Base-by-base conservation (phyloP, 2,113 vertebrate genomes). In the Mus pahari region DNA sequence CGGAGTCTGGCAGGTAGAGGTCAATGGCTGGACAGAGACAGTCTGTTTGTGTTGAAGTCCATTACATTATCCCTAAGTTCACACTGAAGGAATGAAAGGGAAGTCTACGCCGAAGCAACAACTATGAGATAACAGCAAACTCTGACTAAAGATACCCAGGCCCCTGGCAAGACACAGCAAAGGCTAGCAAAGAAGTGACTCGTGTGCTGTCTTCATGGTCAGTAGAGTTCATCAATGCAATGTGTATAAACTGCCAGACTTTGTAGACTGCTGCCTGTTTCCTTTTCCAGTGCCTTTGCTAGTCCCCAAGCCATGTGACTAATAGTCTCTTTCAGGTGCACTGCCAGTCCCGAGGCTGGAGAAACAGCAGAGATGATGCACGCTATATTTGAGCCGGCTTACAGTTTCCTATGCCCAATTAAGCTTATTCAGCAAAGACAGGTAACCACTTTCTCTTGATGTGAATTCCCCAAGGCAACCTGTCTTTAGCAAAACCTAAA, bases 401-500 rank as follows among this genome's bases (percentile, higher is more conserved):
- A 58, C 17, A 45, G 28, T 66, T 84, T 87, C 0, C 36, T 33
- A 28, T 0, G 48, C 17, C 36, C 92, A 93, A 58, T 50, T 73
- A 86, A 89, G 42, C 62, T 78, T 74, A 45, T 26, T 87, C 93
- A 68, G 78, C 82, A 95, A 73, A 68, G 5, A 89, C 16, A 45
- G 1, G 1, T 11, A 89, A 74, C 28, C 68, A 71, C 48, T 79
- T 86, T 75, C 39, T 73, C 66, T 86, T 89, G 48, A 68, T 75
- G 66, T 74, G 71, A 74, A 53, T 89, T 79, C 79, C 60, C 73
- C 66, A 92, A 62, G 60, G 53, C n/a, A 84, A 86, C 86, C 33
- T 77, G 33, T 75, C 78, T 71, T 89, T 70, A 68, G 81, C 31
- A 82, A 95, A 94, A 7, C 60, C 73, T 86, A 70, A 55, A 86